phyloP scores from a whole-genome alignment of 2,888 invertebrate species.

The Graphium colonna region DNA sequence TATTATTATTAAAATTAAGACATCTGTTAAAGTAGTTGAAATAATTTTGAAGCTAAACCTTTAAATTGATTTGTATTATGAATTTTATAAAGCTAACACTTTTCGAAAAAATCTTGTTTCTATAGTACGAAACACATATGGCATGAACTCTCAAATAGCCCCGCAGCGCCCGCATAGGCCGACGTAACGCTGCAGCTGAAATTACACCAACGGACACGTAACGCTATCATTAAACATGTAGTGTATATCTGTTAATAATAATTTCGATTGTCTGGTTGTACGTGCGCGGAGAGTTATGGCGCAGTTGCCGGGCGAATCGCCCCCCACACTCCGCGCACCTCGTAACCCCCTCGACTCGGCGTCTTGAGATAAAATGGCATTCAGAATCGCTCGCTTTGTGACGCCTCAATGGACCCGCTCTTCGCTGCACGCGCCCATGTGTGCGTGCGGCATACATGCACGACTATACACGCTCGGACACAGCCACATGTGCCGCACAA shows the following conservation, averaged over 20 bases:
- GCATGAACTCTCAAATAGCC: slow-evolving; percentile 35
- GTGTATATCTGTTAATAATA: slow-evolving; percentile 65
- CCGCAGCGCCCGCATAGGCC: neutral
- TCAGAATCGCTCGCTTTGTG: slow-evolving; percentile 62
- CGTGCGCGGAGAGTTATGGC: slow-evolving; percentile 71
- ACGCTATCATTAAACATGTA: slow-evolving; percentile 64
- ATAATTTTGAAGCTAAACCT: no score
- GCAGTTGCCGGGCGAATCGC: slow-evolving; percentile 62
- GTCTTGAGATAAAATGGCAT: slow-evolving; percentile 64
- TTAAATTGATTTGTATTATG: no score
- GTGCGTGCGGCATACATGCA: slow-evolving; percentile 44
- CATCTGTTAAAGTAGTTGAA: no score
- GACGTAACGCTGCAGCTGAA: slow-evolving; percentile 7
- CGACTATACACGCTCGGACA: slow-evolving; percentile 29
- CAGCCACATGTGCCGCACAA: slow-evolving; percentile 6
- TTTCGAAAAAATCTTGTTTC: no score
- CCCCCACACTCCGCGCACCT: slow-evolving; percentile 35
- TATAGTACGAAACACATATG: slow-evolving; percentile 45
- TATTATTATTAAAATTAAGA: no score
- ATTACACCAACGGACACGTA: slow-evolving; percentile 38
- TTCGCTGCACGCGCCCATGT: slow-evolving; percentile 44
- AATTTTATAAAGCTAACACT: no score
- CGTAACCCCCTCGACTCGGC: slow-evolving; percentile 39
- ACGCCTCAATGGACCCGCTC: slow-evolving; percentile 58
- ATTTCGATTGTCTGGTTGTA: slow-evolving; percentile 74